These are phyloP conservation scores for Halichoeres trimaculatus DNA, from an alignment of 2,113 vertebrate genomes.

Conservation along the genomic window DNA sequence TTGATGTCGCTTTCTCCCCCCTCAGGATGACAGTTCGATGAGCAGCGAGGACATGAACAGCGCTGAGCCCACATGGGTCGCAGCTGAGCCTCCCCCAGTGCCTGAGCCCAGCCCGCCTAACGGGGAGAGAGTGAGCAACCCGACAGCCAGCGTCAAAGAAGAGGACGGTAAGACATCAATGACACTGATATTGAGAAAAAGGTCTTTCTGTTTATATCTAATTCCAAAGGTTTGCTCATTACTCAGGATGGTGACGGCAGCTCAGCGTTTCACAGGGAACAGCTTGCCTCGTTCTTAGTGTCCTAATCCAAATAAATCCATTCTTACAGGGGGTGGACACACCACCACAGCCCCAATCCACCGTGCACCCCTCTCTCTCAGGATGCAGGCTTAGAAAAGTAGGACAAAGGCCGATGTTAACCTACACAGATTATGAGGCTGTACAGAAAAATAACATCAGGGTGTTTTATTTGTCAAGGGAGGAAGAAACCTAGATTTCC, in stretches of 20 bases:
- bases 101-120: conserved; percentile 88
- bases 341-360: conserved; percentile 48
- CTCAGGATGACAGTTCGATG: conserved; percentile 96
- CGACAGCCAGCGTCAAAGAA: conserved; percentile 87
- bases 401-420: conserved; percentile 69
- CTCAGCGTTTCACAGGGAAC: conserved; percentile 62
- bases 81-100: conserved; percentile 91
- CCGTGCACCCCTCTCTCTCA: conserved; percentile 60
- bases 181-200: neutral
- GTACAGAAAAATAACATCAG: neutral
- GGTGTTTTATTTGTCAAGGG: no score
- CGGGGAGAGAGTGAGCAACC: conserved; percentile 92
- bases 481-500: neutral
- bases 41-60: conserved; percentile 97
- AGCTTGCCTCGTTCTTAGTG: conserved; percentile 78
- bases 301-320: conserved; percentile 85
- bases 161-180: conserved; percentile 89
- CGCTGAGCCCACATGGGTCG: conserved; percentile 94
- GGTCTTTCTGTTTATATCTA: conserved; percentile 21
- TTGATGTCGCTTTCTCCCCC: conserved; percentile 7
- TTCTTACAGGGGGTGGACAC: conserved; percentile 70
- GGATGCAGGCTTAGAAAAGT: conserved; percentile 67
- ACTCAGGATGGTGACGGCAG: neutral
- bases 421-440: conserved; percentile 58
- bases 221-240: neutral